A percentile compares a stretch with the other conserved stretches of the same genome.
These are phyloP conservation scores for Elachura formosa DNA, from an alignment of 2,113 vertebrate species.

Conservation along the genomic window DNA sequence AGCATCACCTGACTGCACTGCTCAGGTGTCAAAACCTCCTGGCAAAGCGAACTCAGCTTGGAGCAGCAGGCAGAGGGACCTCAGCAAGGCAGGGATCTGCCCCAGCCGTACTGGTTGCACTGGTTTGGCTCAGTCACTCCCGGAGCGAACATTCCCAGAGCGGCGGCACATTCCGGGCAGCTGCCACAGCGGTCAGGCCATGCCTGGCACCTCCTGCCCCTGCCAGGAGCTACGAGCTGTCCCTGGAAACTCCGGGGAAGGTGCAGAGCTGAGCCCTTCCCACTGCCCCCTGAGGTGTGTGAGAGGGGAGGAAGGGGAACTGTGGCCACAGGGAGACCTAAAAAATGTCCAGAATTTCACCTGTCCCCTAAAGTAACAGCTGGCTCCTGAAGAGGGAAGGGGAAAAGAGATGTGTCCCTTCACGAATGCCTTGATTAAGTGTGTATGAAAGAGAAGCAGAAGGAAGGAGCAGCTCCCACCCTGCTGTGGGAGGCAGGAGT, in stretches of 20 bases:
- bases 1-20: fast-evolving
- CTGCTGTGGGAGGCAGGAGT: not conserved
- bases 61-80: not conserved
- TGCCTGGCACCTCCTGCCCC: not conserved
- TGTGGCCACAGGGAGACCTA: fast-evolving
- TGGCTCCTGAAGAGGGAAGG: not conserved
- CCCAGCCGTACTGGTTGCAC: not conserved
- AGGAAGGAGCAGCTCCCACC: not conserved
- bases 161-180: fast-evolving
- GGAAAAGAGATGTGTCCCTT: not conserved
- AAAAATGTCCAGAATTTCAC: not conserved
- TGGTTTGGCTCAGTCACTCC: not conserved
- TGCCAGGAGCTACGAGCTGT: not conserved
- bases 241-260: not conserved
- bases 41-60: fast-evolving
- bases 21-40: fast-evolving
- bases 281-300: not conserved
- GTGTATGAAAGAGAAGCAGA: not conserved
- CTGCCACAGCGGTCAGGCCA: fast-evolving
- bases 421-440: not conserved
- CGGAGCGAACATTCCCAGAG: not conserved
- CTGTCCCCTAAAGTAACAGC: not conserved
- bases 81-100: not conserved
- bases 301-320: not conserved
- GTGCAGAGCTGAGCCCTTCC: not conserved